These are phyloP conservation scores for Elysia chlorotica DNA, from an alignment of 1,140 invertebrate genomes.

Conservation along the genomic window DNA sequence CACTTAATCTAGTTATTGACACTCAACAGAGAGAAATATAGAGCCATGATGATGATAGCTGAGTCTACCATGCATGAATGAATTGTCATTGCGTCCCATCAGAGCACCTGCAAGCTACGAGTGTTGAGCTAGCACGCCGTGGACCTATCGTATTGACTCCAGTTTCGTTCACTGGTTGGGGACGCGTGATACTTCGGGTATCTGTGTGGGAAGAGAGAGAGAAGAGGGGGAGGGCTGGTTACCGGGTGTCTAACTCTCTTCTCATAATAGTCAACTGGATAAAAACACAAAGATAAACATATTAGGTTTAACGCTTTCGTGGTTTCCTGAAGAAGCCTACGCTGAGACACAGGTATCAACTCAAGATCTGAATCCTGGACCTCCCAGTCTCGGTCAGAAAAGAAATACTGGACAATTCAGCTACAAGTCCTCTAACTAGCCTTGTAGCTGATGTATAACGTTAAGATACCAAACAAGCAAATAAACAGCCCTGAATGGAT, in stretches of 20 bases:
- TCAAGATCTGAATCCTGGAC: neutral
- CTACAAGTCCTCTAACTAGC: neutral
- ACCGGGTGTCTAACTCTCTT: neutral
- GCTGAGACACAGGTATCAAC: neutral
- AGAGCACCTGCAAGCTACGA: no score
- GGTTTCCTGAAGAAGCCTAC: neutral
- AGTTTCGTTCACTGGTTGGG: no score
- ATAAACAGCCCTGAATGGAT: neutral
- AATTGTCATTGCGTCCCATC: no score
- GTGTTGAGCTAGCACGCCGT: no score
- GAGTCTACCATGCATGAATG: no score
- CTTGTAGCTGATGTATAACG: neutral
- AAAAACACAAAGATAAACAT: no score
- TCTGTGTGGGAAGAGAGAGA: neutral
- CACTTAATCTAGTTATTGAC: no score
- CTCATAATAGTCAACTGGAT: no score
- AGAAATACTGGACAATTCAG: no score
- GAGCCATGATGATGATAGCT: no score
- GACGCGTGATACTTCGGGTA: neutral
- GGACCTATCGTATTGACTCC: no score
- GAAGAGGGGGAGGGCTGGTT: neutral
- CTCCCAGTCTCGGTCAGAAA: neutral
- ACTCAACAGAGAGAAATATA: no score
- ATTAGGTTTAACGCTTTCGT: neutral
- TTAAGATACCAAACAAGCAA: neutral